phyloP scores from a whole-genome alignment of 1,140 invertebrate species.

The Drosophila parabipectinata region DNA sequence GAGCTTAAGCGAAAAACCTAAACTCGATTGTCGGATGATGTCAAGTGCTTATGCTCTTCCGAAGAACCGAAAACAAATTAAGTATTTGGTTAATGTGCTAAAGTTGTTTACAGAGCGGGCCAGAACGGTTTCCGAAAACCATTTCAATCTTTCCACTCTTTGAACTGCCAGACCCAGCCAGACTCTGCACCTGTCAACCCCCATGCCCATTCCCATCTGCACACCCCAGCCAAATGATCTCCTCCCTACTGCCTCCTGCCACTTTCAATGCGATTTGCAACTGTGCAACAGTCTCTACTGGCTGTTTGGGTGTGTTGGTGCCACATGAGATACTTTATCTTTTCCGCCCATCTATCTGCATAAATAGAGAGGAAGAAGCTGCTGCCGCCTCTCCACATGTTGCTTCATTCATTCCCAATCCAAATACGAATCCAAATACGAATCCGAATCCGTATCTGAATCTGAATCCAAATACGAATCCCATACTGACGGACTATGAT shows the following conservation, averaged over 20 bases:
- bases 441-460: conserved; percentile 20
- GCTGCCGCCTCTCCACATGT: conserved; percentile 61
- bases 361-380: conserved; percentile 60
- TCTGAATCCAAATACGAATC: conserved; percentile 48
- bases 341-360: conserved; percentile 81
- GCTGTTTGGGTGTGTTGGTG: conserved; percentile 11
- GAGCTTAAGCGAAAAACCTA: conserved; percentile 14
- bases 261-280: conserved; percentile 47
- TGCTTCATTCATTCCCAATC: conserved; percentile 72
- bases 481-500: conserved; percentile 73
- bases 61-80: conserved; percentile 4
- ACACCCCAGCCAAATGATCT: conserved; percentile 20
- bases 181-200: conserved; percentile 55
- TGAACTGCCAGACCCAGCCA: conserved; percentile 58
- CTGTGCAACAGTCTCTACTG: conserved; percentile 41
- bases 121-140: conserved; percentile 29
- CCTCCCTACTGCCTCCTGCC: conserved; percentile 9
- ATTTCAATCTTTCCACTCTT: conserved; percentile 40
- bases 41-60: conserved; percentile 48
- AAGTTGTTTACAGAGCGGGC: conserved; percentile 16
- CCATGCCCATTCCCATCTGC: conserved; percentile 15
- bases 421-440: conserved; percentile 11
- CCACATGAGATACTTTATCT: conserved; percentile 70
- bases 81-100: background rate
- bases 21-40: conserved; percentile 58